Evolutionary conservation across 2,888 invertebrate genomes (phyloP), one percentile per base, ranked within the genome.

Genomic region (Adelphocoris suturalis): DNA sequence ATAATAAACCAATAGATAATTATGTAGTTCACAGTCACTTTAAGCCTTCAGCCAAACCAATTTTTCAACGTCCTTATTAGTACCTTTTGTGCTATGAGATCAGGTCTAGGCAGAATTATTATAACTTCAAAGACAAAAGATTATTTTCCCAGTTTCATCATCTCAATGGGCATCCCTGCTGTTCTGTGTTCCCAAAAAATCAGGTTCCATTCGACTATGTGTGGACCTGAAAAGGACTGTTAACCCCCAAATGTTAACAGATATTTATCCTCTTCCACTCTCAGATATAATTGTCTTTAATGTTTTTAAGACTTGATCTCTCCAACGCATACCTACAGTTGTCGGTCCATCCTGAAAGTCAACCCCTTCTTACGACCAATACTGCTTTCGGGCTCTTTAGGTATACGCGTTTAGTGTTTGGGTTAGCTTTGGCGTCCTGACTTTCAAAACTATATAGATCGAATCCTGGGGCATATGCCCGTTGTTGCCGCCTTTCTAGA

Each of bases 381-480:
- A 78, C 78, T 7, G 48, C 78, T n/a, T 78, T 78, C 13, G 78
- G 37, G 9, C n/a, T 78, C 11, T 78, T 78, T n/a, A 2, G 78
- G 7, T 4, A 78, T 28, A 61, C 61, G 4, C 13, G 61, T 48
- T 19, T 61, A 61, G 61, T 61, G 13, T n/a, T n/a, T n/a, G n/a
- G n/a, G n/a, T n/a, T n/a, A n/a, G n/a, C n/a, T 61, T 61, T 7
- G 37, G 37, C 13, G 23, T 27, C 76, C 76, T 23, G 76, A 76
- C 16, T 76, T 78, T 28, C 28, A 28, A 78, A 78, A 78, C 37
- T 27, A 2, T 46, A 78, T 46, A n/a, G 78, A 78, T 78, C 28
- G 37, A 2, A 78, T 78, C 13, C 13, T 78, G 23, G 78, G n/a
- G 4, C 61, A 61, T 16, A n/a, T 61, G n/a, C 19, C n/a, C 2